Conservation (phyloP, 2,113 vertebrate species). For the Corythaixoides concolor region DNA sequence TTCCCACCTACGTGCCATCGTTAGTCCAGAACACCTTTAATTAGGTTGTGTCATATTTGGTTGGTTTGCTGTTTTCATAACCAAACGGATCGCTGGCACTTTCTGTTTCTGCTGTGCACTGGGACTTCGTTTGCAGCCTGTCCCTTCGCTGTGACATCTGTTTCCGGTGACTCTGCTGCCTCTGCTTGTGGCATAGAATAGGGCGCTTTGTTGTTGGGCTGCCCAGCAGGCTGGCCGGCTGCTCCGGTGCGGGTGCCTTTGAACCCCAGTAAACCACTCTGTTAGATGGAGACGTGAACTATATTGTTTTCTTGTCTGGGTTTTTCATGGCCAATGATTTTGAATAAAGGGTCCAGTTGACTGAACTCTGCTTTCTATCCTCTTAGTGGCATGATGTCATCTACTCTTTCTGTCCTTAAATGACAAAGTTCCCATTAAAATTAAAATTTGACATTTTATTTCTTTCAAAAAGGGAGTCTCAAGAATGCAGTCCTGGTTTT, state of each 20-base stretch:
- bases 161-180: not conserved
- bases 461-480: slow-evolving; percentile 77
- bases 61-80: not conserved
- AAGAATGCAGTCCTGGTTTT: slow-evolving; percentile 86
- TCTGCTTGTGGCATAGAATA: not conserved
- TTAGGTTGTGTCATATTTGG: not conserved
- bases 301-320: not conserved
- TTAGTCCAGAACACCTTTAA: not conserved
- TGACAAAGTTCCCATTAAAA: slow-evolving; percentile 4
- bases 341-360: not conserved
- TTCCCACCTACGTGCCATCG: not conserved
- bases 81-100: not conserved
- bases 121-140: not conserved
- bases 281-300: not conserved
- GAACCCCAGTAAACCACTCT: not conserved
- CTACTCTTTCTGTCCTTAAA: not conserved
- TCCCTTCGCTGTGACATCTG: not conserved
- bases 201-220: not conserved
- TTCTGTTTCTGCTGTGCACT: not conserved
- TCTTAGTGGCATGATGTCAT: not conserved
- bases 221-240: not conserved
- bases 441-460: not conserved
- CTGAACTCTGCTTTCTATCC: not conserved
- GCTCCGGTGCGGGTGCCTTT: not conserved
- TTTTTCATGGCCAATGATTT: not conserved